These are phyloP conservation scores for Anas bernieri DNA, from an alignment of 2,797 vertebrate genomes.

Conservation along the genomic window DNA sequence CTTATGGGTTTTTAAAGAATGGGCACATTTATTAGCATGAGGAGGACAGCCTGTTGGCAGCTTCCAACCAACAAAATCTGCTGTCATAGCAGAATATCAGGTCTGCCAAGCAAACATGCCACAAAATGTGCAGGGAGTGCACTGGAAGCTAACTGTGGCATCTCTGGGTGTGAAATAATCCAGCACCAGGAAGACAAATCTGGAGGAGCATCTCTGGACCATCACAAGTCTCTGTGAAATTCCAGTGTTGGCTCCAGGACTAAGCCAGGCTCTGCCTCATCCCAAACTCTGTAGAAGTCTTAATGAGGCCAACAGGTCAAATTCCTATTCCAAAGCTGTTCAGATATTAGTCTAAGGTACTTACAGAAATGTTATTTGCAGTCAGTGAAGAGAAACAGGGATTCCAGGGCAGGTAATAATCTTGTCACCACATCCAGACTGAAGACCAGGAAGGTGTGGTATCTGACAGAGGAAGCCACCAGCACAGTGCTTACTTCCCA, in stretches of 20 bases:
- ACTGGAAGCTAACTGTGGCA: neutral
- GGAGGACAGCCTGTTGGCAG: slow-evolving; percentile 2
- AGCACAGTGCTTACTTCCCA: neutral
- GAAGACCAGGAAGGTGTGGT: neutral
- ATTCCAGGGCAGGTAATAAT: neutral
- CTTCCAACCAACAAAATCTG: neutral
- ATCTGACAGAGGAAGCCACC: neutral
- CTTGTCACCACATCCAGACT: neutral
- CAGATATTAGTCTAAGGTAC: neutral
- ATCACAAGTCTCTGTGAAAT: neutral
- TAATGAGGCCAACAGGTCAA: neutral
- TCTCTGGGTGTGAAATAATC: neutral
- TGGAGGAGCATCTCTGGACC: neutral
- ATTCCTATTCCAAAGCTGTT: neutral
- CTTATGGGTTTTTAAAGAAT: neutral
- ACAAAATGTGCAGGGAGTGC: neutral
- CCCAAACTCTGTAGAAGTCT: neutral
- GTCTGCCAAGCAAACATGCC: neutral
- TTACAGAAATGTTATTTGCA: neutral
- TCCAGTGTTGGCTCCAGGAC: neutral
- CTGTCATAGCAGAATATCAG: neutral
- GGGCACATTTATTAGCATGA: neutral
- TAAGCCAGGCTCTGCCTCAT: neutral
- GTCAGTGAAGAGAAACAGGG: neutral
- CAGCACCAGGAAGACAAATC: neutral